Evolutionary conservation across 2,888 invertebrate genomes (phyloP), one percentile per base, ranked within the genome.

Genomic region (Callinectes sapidus): DNA sequence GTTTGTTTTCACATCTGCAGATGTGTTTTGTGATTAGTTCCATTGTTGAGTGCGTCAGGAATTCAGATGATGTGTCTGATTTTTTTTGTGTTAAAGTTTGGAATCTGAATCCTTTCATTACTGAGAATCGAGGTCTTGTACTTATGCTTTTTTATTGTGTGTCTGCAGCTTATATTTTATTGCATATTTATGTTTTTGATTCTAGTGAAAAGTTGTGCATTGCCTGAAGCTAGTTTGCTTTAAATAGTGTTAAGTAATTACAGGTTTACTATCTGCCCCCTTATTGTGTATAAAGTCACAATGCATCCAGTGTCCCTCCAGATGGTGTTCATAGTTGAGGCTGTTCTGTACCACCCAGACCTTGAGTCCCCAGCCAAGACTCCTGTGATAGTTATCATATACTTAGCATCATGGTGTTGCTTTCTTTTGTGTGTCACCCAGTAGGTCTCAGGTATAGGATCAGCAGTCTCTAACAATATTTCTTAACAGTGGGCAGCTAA

Each of bases 331-430:
- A 81, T 81, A 81, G 81, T 35, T 32, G 81, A 81, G 81, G 81
- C 81, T 81, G 81, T 81, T 81, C 81, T 81, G 81, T 81, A 16
- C 81, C 81, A 81, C 81, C 81, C 81, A 81, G 81, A 81, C 81
- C 81, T 81, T 81, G 81, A 81, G 81, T 81, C 81, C 81, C 81
- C 81, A 81, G 81, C 81, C 81, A 81, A 81, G 81, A 81, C 81
- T 81, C 81, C 81, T 81, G 81, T 81, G 81, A 81, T 81, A 81
- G 81, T 81, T 81, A 35, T 81, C 81, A 35, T 81, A n/a, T n/a
- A 81, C 81, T 81, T 81, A 81, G 81, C 81, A 18, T 81, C 81
- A 81, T 81, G 35, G 35, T 81, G 81, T 81, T 32, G 81, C 81
- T 81, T 81, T 81, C 81, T 35, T 81, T 81, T 81, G 81, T 81